phyloP scores from a whole-genome alignment of 2,888 invertebrate genomes.

The Papilio gigon region DNA sequence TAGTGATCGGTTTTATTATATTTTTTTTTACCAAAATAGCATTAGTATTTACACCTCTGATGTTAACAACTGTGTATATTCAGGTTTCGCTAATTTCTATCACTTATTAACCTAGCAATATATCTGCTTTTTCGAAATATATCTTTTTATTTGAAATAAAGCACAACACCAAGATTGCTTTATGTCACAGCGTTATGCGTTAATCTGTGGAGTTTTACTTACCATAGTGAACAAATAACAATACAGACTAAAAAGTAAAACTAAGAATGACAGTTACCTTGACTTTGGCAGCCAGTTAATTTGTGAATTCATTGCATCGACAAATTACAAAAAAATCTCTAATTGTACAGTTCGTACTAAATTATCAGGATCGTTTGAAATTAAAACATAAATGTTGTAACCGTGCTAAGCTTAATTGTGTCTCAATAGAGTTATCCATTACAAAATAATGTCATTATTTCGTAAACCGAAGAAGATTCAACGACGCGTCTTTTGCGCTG shows the following conservation, averaged over 20 bases:
- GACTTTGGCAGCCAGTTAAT: neutral
- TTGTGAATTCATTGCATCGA: neutral
- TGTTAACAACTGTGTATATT: no score
- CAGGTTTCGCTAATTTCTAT: no score
- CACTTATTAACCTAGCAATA: neutral
- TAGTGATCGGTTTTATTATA: neutral
- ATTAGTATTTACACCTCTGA: no score
- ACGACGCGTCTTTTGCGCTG: slow-evolving; percentile 87
- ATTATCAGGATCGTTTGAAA: neutral
- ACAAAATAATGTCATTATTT: slow-evolving; percentile 87
- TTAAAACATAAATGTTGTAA: slow-evolving; percentile 10
- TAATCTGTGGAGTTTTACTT: neutral
- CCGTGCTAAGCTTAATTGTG: neutral
- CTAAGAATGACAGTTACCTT: slow-evolving; percentile 5
- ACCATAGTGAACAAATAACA: neutral
- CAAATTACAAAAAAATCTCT: slow-evolving; percentile 23
- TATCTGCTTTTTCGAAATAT: neutral
- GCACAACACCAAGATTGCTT: neutral
- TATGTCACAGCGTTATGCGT: no score
- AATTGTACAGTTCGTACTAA: neutral
- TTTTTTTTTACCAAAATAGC: neutral
- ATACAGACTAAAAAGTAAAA: neutral
- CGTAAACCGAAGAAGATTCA: slow-evolving; percentile 94
- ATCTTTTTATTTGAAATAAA: neutral
- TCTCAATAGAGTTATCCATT: neutral